Evolutionary conservation across 1,140 invertebrate genomes (phyloP).

Genomic region (Trachymyrmex septentrionalis): DNA sequence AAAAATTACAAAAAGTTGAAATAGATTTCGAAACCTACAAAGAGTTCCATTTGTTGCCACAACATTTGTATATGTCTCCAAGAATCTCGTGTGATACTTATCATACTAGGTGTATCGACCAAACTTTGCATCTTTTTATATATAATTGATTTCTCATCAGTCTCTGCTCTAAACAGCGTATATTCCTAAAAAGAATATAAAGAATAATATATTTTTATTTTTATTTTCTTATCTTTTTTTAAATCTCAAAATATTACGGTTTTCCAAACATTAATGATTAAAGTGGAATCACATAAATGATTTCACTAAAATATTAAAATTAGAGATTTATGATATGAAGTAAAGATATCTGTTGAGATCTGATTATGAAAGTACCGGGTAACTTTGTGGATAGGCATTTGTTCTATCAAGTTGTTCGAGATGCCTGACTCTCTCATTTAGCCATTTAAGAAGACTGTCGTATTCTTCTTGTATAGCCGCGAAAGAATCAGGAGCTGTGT

Average conservation of each 20-base stretch:
- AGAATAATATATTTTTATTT: slow-evolving; percentile 16
- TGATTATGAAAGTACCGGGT: slow-evolving; percentile 80
- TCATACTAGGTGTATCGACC: slow-evolving; percentile 92
- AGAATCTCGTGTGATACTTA: slow-evolving; percentile 92
- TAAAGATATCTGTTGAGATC: too few species aligned
- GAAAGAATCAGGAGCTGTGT: slow-evolving; percentile 90
- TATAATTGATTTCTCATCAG: slow-evolving; percentile 89
- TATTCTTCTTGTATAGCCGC: slow-evolving; percentile 93
- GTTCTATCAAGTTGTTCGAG: slow-evolving; percentile 88
- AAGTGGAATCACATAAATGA: background rate
- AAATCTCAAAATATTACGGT: background rate
- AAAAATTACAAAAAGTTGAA: background rate
- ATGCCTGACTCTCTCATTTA: slow-evolving; percentile 91
- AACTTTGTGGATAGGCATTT: slow-evolving; percentile 86
- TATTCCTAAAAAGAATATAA: slow-evolving; percentile 88
- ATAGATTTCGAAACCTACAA: slow-evolving; percentile 77
- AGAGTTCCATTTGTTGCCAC: slow-evolving; percentile 92
- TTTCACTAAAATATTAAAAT: background rate
- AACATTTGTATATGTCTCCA: slow-evolving; percentile 92
- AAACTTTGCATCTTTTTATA: slow-evolving; percentile 92
- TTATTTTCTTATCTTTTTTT: background rate
- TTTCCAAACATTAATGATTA: slow-evolving; percentile 8
- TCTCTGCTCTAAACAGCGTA: slow-evolving; percentile 90
- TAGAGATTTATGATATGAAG: background rate
- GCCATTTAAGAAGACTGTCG: slow-evolving; percentile 92